These are phyloP conservation scores for Hedychridium roseum DNA, from an alignment of 2,888 invertebrate genomes.

Conservation along the genomic window DNA sequence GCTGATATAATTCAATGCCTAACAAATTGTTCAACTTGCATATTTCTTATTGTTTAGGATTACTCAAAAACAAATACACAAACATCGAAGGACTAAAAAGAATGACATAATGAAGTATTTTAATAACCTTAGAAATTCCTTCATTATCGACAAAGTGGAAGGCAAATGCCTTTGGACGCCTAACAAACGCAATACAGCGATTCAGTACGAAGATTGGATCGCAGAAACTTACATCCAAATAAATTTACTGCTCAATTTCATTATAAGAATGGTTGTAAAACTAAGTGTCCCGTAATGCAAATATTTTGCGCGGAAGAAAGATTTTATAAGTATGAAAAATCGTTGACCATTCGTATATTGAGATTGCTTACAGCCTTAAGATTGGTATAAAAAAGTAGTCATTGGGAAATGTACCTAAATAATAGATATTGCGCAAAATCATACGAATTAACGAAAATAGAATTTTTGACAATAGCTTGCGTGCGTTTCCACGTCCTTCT, in stretches of 20 bases:
- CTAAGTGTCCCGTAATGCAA: too few relatives aligned
- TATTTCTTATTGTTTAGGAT: conserved; percentile 8
- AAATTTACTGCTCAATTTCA: conserved; percentile 29
- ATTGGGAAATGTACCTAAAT: conserved; percentile 29
- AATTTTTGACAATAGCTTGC: conserved; percentile 25
- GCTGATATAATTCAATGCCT: conserved; percentile 27
- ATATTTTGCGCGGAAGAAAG: conserved; percentile 34
- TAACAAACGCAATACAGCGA: conserved; percentile 40
- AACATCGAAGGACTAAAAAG: conserved; percentile 36
- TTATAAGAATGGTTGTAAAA: conserved; percentile 33
- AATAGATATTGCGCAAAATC: conserved; percentile 30
- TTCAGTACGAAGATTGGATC: conserved; percentile 35
- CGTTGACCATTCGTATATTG: conserved; percentile 34
- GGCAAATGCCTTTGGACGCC: conserved; percentile 25
- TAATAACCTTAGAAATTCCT: conserved; percentile 45
- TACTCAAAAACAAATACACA: conserved; percentile 34
- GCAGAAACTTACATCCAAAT: conserved; percentile 32
- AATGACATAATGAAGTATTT: conserved; percentile 45
- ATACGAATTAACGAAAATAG: conserved; percentile 33
- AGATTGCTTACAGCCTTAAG: conserved; percentile 29
- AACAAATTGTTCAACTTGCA: conserved; percentile 26
- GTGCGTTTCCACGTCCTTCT: conserved; percentile 32
- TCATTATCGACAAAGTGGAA: conserved; percentile 28
- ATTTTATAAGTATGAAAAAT: conserved; percentile 21
- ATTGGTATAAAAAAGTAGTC: conserved; percentile 26